A percentile compares a stretch with the other conserved stretches of the same genome.
These are phyloP conservation scores for Megaceryle maxima DNA, from an alignment of 2,113 vertebrate genomes.

Conservation along the genomic window DNA sequence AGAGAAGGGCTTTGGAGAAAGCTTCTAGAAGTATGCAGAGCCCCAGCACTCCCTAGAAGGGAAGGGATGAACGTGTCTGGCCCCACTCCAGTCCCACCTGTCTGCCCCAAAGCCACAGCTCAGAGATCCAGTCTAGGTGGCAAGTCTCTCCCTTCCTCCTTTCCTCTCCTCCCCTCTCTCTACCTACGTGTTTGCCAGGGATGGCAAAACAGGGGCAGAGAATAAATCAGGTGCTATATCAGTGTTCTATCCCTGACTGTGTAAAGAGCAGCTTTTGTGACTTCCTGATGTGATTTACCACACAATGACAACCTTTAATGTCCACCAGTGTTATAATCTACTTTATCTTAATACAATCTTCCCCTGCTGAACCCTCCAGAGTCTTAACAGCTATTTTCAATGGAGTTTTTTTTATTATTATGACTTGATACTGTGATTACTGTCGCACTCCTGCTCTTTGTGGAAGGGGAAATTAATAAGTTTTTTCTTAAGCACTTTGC, in stretches of 20 bases:
- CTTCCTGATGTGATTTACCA: conserved; percentile 62
- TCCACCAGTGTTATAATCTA: conserved; percentile 58
- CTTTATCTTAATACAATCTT: conserved; percentile 80
- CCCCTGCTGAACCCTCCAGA: conserved; percentile 70
- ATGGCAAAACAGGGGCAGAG: neutral
- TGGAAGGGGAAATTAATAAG: conserved; percentile 75
- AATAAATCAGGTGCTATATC: neutral
- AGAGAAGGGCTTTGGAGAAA: neutral
- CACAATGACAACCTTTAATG: conserved; percentile 71
- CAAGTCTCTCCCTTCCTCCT: neutral
- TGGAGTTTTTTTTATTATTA: conserved; percentile 66
- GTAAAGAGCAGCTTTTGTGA: conserved; percentile 38
- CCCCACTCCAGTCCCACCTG: neutral
- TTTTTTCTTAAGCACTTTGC: conserved; percentile 69
- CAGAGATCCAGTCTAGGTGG: neutral
- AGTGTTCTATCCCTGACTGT: neutral
- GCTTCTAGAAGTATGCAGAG: neutral
- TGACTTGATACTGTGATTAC: conserved; percentile 74
- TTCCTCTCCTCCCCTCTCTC: neutral
- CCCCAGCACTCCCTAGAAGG: neutral
- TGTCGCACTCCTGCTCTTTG: conserved; percentile 65
- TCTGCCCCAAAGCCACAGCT: neutral
- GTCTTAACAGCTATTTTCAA: conserved; percentile 67
- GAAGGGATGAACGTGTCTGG: neutral
- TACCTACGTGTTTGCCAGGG: neutral